Evolutionary conservation across 92 coral and sea anemone genomes (phyloP), one percentile per base, ranked within the genome.

Genomic region (Zoanthus gigantus): DNA sequence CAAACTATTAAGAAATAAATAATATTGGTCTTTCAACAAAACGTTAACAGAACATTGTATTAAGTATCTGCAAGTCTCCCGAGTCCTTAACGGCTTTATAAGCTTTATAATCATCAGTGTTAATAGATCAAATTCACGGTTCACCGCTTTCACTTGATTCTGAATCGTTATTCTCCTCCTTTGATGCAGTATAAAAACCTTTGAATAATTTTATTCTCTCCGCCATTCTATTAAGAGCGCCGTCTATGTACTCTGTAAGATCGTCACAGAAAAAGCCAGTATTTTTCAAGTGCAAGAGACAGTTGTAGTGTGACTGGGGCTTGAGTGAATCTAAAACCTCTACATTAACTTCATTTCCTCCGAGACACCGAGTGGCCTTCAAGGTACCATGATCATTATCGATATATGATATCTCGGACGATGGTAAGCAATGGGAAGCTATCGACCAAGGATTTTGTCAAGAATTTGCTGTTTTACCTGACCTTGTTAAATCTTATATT

Each of bases 241-340:
- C 52, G 69, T 56, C 28, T 78, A 78, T 78, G 83, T 47, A 57
- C 31, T 78, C 71, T 78, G 71, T 78, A 53, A 77, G 66, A 29
- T 54, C 82, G 7, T 77, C 67, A 28, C 82, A 77, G 80, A 76
- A 53, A 77, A 31, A 77, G 46, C 82, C 67, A 77, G 67, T 47
- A 77, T 77, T 77, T 47, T 77, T 77, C 48, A 77, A 77, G 82
- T 77, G 82, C 82, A 77, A 77, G 82, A 54, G 68, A 56, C 50
- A 77, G 82, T 77, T 77, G 82, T 77, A 77, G 82, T 53, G 82
- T 56, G 47, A 77, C 82, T 46, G 68, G 81, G 45, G 82, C 82
- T 77, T 77, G 82, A 53, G 69, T 67, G 80, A 76, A 76, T 28
- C 65, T 76, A 17, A 76, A 76, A 47, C 42, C 42, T 37, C 42